A percentile compares a stretch with the other conserved stretches of the same genome.
These are phyloP conservation scores for Caloenas nicobarica DNA, from an alignment of 2,113 vertebrate genomes.

Conservation along the genomic window DNA sequence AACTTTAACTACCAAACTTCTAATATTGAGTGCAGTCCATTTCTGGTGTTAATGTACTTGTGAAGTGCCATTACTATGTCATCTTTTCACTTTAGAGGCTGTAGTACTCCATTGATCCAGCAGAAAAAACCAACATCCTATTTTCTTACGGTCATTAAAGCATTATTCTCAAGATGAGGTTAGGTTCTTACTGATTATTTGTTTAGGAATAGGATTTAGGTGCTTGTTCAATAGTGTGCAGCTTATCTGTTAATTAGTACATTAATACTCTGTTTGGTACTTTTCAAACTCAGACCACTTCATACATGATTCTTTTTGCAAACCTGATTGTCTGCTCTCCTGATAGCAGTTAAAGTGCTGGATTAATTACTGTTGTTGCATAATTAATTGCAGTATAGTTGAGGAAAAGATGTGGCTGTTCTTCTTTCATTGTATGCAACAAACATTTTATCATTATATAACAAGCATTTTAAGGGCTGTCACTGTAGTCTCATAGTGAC, in stretches of 20 bases:
- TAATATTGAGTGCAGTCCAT: not conserved
- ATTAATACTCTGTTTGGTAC: not conserved
- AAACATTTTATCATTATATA: not conserved
- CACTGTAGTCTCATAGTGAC: not conserved
- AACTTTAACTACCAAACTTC: not conserved
- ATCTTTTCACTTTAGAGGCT: not conserved
- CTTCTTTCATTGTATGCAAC: not conserved
- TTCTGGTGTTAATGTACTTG: not conserved
- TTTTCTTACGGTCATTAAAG: not conserved
- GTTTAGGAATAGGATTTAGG: not conserved
- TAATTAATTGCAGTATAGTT: not conserved
- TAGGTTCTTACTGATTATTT: not conserved
- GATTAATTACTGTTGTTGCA: not conserved
- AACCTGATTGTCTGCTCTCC: not conserved
- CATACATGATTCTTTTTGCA: not conserved
- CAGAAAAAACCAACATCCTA: not conserved
- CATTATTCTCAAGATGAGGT: too few relatives aligned
- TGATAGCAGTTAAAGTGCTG: not conserved
- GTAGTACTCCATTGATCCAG: not conserved
- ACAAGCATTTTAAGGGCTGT: not conserved
- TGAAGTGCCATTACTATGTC: not conserved
- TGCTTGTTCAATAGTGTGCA: not conserved
- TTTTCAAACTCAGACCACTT: not conserved
- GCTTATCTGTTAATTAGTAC: not conserved
- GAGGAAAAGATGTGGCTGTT: not conserved